A percentile compares a stretch with the other conserved stretches of the same genome.
These are phyloP conservation scores for Podarcis muralis DNA, from an alignment of 2,113 vertebrate species.

Conservation along the genomic window DNA sequence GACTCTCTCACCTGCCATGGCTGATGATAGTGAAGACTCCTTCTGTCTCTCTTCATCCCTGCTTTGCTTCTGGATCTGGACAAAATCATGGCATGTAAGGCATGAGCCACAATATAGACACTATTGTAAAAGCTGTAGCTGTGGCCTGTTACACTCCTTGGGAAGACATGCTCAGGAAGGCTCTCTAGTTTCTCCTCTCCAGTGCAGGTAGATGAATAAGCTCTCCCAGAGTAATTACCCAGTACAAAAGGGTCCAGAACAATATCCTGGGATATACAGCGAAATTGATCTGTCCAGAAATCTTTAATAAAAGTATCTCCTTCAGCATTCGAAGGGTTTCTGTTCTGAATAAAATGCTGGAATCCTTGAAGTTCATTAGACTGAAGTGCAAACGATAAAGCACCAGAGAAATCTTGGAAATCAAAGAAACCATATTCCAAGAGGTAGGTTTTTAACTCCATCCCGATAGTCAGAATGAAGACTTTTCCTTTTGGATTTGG, in stretches of 20 bases:
- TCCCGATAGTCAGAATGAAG: not conserved
- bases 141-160: not conserved
- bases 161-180: not conserved
- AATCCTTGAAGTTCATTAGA: not conserved
- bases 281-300: not conserved
- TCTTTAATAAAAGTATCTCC: not conserved
- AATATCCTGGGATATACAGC: not conserved
- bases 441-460: not conserved
- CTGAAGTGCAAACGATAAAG: not conserved
- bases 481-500: not conserved
- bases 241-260: too few species aligned
- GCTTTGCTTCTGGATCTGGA: not conserved
- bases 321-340: not conserved
- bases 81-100: not conserved
- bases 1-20: not conserved
- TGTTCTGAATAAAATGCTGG: not conserved
- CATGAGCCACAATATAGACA: not conserved
- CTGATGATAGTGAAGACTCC: not conserved
- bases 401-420: not conserved
- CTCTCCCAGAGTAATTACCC: not conserved
- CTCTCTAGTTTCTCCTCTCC: not conserved
- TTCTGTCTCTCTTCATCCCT: not conserved
- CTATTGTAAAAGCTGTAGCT: not conserved
- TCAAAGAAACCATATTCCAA: not conserved
- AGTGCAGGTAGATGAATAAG: not conserved